Percentiles rank a stretch among this genome's conserved stretches.
Evolutionary conservation across 2,797 vertebrate genomes (phyloP).

Genomic region (Erithacus rubecula): DNA sequence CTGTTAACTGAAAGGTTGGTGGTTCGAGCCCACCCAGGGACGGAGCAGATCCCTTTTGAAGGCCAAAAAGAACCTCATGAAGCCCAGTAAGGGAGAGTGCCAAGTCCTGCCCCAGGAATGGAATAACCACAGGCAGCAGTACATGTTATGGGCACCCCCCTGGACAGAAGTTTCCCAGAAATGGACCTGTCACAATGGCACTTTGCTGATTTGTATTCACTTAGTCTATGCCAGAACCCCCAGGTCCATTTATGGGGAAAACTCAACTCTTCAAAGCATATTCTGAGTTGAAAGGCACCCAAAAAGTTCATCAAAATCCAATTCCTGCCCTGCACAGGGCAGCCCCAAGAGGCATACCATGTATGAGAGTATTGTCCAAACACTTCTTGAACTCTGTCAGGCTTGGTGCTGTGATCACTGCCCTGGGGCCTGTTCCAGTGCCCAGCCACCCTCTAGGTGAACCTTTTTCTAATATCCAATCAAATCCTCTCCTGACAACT

Average conservation of each 20-base stretch:
- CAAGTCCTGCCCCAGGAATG: not conserved
- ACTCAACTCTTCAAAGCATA: not conserved
- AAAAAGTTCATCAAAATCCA: not conserved
- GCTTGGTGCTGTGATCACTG: too few species aligned
- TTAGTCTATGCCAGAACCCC: not conserved
- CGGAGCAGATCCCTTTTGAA: not conserved
- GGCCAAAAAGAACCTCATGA: rapidly evolving
- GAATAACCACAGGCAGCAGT: not conserved
- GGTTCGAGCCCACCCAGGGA: conserved; percentile 81
- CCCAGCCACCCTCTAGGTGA: not conserved
- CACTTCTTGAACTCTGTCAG: not conserved
- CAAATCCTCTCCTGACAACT: not conserved
- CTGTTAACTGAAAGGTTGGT: conserved; percentile 79
- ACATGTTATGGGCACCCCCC: rapidly evolving
- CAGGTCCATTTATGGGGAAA: not conserved
- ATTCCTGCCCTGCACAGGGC: not conserved
- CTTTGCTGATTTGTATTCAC: not conserved
- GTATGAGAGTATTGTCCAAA: not conserved
- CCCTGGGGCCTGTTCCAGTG: not conserved
- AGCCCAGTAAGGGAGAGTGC: rapidly evolving
- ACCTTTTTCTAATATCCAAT: not conserved
- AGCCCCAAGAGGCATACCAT: not conserved
- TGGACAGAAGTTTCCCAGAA: not conserved
- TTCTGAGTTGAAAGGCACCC: not conserved
- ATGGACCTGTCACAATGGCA: not conserved